Percentiles rank a stretch among this genome's conserved stretches.
Evolutionary conservation across 2,113 vertebrate genomes (phyloP).

Genomic region (pig (Sus scrofa)): DNA sequence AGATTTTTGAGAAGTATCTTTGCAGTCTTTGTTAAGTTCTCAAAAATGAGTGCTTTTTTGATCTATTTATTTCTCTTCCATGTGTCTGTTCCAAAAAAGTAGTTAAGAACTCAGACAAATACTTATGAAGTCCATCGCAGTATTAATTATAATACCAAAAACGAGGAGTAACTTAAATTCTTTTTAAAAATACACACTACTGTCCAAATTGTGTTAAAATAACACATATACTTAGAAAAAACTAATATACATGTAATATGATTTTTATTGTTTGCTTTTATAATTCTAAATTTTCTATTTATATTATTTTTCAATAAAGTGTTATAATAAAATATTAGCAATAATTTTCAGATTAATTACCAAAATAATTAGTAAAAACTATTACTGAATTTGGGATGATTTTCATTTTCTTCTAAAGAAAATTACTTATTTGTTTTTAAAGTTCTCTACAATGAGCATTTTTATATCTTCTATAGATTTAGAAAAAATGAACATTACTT

Average conservation of each 20-base stretch:
- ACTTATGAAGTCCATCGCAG: neutral
- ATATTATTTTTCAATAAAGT: conserved; percentile 43
- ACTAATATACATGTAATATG: neutral
- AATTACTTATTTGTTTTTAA: neutral
- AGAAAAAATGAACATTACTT: neutral
- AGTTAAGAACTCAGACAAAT: conserved; percentile 31
- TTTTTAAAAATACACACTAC: conserved; percentile 23
- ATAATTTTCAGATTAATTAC: neutral
- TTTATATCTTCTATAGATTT: conserved; percentile 3
- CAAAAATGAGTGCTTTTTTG: neutral
- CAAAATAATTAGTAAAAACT: no score
- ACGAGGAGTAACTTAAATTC: neutral
- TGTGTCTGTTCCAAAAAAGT: neutral
- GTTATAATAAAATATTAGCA: neutral
- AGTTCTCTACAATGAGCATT: neutral
- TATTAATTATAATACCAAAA: conserved; percentile 15
- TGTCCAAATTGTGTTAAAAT: neutral
- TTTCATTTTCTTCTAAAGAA: conserved; percentile 51
- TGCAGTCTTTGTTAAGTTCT: neutral
- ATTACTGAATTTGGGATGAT: neutral
- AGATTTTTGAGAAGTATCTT: neutral
- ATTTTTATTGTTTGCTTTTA: conserved; percentile 2
- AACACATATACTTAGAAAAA: neutral
- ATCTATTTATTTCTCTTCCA: neutral
- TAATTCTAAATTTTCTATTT: conserved; percentile 34